Evolutionary conservation across 2,797 vertebrate genomes (phyloP).

Genomic region (Zenarchopterus dispar): DNA sequence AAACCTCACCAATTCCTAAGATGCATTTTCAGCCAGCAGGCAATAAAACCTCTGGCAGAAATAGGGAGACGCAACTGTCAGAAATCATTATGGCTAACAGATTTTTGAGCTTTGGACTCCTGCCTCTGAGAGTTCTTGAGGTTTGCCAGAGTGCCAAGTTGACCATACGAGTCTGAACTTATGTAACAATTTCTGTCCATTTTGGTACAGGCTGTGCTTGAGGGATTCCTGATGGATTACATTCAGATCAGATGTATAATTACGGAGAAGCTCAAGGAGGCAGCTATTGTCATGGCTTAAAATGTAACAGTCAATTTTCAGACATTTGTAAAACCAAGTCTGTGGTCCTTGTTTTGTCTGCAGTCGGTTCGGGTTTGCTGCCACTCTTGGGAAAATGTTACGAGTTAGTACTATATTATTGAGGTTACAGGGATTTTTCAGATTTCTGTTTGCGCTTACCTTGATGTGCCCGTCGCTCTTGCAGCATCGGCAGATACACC

Average conservation of each 20-base stretch:
- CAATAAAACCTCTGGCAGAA: slow-evolving; percentile 36
- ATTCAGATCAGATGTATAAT: slow-evolving; percentile 24
- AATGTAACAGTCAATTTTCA: too few relatives aligned
- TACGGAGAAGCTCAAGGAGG: slow-evolving; percentile 1
- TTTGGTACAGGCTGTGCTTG: slow-evolving; percentile 9
- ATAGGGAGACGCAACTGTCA: slow-evolving; percentile 26
- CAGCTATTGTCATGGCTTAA: slow-evolving; percentile 1
- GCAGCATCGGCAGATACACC: slow-evolving; percentile 74
- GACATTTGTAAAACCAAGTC: too few relatives aligned
- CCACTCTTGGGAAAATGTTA: too few relatives aligned
- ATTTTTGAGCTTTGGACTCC: slow-evolving; percentile 39
- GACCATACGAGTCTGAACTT: slow-evolving; percentile 30
- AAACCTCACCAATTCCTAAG: slow-evolving; percentile 15
- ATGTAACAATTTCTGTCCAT: slow-evolving; percentile 38
- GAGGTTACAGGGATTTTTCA: too few relatives aligned
- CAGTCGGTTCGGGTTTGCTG: too few relatives aligned
- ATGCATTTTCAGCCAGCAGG: slow-evolving; percentile 22
- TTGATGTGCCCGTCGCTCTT: slow-evolving; percentile 25
- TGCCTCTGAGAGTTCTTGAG: slow-evolving; percentile 34
- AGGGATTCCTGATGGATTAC: slow-evolving; percentile 14
- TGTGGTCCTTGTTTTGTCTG: too few relatives aligned
- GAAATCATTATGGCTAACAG: slow-evolving; percentile 27
- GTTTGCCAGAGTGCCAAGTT: slow-evolving; percentile 29
- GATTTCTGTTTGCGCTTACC: background rate
- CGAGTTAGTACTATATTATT: too few relatives aligned